These are phyloP conservation scores for Hoplias malabaricus DNA, from an alignment of 2,113 vertebrate species.

Conservation along the genomic window DNA sequence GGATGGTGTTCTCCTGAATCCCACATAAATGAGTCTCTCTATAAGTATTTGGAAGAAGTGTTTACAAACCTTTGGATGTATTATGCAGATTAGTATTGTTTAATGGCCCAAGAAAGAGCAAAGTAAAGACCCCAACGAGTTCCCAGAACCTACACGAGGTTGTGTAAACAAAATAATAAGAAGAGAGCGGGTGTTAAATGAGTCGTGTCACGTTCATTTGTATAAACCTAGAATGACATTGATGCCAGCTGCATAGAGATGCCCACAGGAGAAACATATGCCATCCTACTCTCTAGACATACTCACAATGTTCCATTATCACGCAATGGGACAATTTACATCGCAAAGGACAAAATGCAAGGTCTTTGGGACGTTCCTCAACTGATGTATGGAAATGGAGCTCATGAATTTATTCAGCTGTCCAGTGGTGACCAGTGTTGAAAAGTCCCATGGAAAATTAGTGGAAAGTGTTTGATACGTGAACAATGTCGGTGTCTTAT, in stretches of 20 bases:
- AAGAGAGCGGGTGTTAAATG: constrained; percentile 20
- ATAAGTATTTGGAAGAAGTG: too few relatives aligned
- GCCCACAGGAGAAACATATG: constrained; percentile 47
- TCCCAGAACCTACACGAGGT: too few relatives aligned
- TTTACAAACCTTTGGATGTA: too few relatives aligned
- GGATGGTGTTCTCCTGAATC: too few relatives aligned
- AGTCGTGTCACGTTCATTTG: constrained; percentile 39
- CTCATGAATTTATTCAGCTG: neutral
- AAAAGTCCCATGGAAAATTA: too few relatives aligned
- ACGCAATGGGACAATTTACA: neutral
- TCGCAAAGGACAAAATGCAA: neutral
- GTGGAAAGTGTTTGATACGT: too few relatives aligned
- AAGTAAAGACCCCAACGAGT: too few relatives aligned
- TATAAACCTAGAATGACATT: constrained; percentile 44
- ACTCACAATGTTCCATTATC: neutral
- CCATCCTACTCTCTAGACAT: constrained; percentile 5
- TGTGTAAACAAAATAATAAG: neutral
- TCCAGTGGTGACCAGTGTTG: neutral
- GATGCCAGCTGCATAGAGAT: constrained; percentile 40
- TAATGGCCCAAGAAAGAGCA: too few relatives aligned
- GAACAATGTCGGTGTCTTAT: too few relatives aligned
- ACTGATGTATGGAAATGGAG: neutral
- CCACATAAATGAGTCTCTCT: too few relatives aligned
- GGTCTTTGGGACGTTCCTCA: neutral
- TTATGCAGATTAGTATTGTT: too few relatives aligned